Evolutionary conservation across 53 echinoderm and acorn worm species (phyloP).

Genomic region (Echinarachnius parma): DNA sequence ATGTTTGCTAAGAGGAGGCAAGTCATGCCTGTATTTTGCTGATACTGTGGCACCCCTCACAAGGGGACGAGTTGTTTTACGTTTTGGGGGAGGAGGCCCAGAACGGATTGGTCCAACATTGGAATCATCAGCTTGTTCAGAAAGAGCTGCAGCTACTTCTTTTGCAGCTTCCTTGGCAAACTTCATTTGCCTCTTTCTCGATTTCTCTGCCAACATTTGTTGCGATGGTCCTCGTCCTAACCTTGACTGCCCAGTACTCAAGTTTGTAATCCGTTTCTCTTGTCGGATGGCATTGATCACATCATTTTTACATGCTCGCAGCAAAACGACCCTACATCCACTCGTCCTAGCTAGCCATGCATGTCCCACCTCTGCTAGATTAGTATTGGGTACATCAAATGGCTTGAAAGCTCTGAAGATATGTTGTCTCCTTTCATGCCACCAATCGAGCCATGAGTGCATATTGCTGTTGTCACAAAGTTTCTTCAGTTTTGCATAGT

Average conservation of each 20-base stretch:
- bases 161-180: conserved; percentile 8
- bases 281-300: conserved; percentile 23
- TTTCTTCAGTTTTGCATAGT: no score
- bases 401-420: conserved; percentile 29
- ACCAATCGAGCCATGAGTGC: conserved; percentile 11
- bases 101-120: neutral
- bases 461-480: no score
- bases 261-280: neutral
- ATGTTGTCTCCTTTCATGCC: conserved; percentile 19
- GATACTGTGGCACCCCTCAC: neutral
- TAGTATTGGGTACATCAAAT: conserved; percentile 22
- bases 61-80: no score
- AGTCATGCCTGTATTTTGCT: conserved; percentile 21
- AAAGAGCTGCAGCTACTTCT: neutral
- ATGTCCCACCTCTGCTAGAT: conserved; percentile 33
- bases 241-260: conserved; percentile 1
- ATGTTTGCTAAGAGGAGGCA: conserved; percentile 8
- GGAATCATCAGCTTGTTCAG: neutral
- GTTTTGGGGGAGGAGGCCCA: neutral
- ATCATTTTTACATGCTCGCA: conserved; percentile 16
- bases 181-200: conserved; percentile 4
- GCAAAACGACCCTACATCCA: conserved; percentile 4
- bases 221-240: neutral
- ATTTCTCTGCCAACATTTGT: neutral
- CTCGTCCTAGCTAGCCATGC: conserved; percentile 31